Base-by-base conservation (phyloP, 2,113 vertebrate species). In the Narcine bancroftii region DNA sequence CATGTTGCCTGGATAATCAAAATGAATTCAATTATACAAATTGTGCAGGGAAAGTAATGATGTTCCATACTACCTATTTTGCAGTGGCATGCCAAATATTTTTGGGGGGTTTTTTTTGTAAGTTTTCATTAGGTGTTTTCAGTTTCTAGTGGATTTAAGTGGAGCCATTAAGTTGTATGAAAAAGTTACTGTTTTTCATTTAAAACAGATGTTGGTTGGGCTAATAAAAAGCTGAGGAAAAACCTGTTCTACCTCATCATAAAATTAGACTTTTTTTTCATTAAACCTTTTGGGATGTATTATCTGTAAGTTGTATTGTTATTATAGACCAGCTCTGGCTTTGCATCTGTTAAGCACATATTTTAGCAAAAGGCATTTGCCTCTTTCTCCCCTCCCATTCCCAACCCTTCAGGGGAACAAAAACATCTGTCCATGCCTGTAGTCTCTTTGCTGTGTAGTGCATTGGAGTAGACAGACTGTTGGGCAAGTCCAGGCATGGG, bases 401-500 rank as follows among this genome's bases (percentile, higher is more conserved):
- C 50, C 33, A 5, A 15, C 13, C 50, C 6, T 91, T 91, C 89
- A 39, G 33, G 65, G 45, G 69, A 69, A n/a, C n/a, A n/a, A 69
- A 42, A 63, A 69, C 89, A 87, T 63, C 81, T 87, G 81, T 56
- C 53, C n/a, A n/a, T 87, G 81, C 53, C 81, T 60, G 81, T 66
- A 9, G 39, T 69, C 42, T 69, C 89, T 26, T 65, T 47, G 89
- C 65, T 69, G 65, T 71, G 89, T 29, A 33, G 89, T 91, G 63
- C 89, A 69, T 69, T 91, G 89, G 65, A 91, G 26, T 26, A 69
- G 63, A 65, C 89, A 91, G 39, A 39, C 89, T 66, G 89, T 91
- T 39, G 65, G 89, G 89, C 89, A 91, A 71, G 89, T 71, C 65
- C 39, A 91, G 89, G 89, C 89, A 69, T 69, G 63, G 85, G 87